Evolutionary conservation across 1,140 invertebrate species (phyloP), one percentile per base, ranked within the genome.

Genomic region (Orius insidiosus): DNA sequence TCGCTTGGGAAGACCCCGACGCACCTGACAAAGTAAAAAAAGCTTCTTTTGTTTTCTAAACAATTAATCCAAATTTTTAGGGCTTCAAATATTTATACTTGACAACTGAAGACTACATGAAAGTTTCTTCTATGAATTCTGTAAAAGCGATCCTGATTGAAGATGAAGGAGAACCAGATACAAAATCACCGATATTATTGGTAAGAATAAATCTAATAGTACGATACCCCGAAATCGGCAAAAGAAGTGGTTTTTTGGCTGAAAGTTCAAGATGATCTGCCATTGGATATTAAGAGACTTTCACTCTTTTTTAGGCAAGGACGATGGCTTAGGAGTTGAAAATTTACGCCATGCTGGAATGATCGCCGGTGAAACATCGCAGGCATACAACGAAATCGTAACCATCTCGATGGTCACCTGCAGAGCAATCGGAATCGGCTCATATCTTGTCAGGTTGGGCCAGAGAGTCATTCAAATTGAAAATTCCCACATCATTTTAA

Each of bases 331-430:
- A 1, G 95, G 95, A 3, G 93, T 98, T 5, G 95, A 98, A 61
- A 98, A 96, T 67, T 68, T 99, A 0, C 75, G 83, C 15, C 88
- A 89, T 56, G 94, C 95, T 2, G 96, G 92, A 32, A 79, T 97
- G 66, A 98, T 98, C 58, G 96, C 96, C 15, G 94, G 94, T 1
- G 96, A 98, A 69, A 93, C 94, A 0, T 95, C 92, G 0, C 73
- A 76, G 59, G 94, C 94, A 0, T 98, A 98, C 61, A 70, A 81
- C 40, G 90, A 98, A 62, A 75, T 98, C 14, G 80, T 97, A 8
- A 99, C 96, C 6, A 97, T 98, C 49, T 96, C 90, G 1, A 76
- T 98, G 65, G 93, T 96, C 1, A 89, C 93, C 0, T 98, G 95
- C 63, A 70, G 96, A 18, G 87, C 95, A 14, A 97, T 99, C 56